A percentile compares a stretch with the other conserved stretches of the same genome.
Conservation (phyloP, 2,888 invertebrate species). For the Tyria jacobaeae region DNA sequence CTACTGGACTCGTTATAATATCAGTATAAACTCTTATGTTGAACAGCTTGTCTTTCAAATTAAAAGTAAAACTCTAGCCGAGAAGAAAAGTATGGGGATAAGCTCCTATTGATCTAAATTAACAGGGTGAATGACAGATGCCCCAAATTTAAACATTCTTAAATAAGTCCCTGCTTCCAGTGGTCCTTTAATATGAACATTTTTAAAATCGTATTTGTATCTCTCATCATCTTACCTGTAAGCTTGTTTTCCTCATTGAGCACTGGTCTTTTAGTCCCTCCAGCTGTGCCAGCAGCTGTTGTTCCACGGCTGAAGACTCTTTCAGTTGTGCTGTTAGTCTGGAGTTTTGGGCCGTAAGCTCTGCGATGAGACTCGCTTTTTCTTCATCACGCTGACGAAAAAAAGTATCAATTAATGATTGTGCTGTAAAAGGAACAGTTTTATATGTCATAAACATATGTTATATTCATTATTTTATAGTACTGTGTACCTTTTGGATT, state of each 20-base stretch:
- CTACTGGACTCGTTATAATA: too few species aligned
- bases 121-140: neutral
- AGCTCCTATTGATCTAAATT: too few species aligned
- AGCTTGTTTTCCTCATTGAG: constrained; percentile 91
- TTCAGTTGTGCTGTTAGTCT: constrained; percentile 94
- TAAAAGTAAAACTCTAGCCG: too few species aligned
- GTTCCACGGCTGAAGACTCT: constrained; percentile 93
- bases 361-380: constrained; percentile 92
- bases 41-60: too few species aligned
- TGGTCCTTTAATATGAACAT: too few species aligned
- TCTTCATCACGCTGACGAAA: constrained; percentile 90
- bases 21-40: too few species aligned
- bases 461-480: too few species aligned
- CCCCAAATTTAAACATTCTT: neutral
- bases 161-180: too few species aligned
- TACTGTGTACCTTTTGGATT: too few species aligned
- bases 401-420: constrained; percentile 24
- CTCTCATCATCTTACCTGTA: constrained; percentile 79
- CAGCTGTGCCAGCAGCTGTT: constrained; percentile 92
- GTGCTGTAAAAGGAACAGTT: neutral
- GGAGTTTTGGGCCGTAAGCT: constrained; percentile 96
- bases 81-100: too few species aligned
- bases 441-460: too few species aligned
- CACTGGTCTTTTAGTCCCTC: constrained; percentile 94
- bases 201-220: too few species aligned